phyloP scores from a whole-genome alignment of 2,113 vertebrate species.

The Lophius piscatorius region DNA sequence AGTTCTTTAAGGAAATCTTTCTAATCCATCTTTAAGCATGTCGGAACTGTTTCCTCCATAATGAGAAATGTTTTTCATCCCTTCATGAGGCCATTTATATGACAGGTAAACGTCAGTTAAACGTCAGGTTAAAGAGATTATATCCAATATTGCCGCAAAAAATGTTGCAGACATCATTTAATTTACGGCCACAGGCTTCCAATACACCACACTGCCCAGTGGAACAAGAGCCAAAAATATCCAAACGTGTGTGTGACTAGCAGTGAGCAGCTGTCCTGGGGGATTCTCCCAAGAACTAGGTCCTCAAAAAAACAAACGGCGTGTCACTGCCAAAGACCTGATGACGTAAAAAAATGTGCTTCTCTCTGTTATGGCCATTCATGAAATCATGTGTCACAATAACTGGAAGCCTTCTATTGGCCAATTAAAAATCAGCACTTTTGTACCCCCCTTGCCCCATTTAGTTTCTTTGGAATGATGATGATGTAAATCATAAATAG shows the following conservation, averaged over 20 bases:
- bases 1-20: too few species aligned
- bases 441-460: constrained; percentile 44
- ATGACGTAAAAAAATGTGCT: constrained; percentile 69
- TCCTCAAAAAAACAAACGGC: constrained; percentile 18
- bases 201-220: constrained; percentile 11
- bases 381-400: constrained; percentile 60
- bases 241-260: constrained; percentile 33
- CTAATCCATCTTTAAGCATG: too few species aligned
- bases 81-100: too few species aligned
- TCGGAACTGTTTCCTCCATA: too few species aligned
- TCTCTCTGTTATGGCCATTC: constrained; percentile 33
- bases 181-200: constrained; percentile 31
- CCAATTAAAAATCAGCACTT: constrained; percentile 61
- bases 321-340: constrained; percentile 39
- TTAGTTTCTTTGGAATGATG: constrained; percentile 59
- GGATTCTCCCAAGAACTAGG: constrained; percentile 44
- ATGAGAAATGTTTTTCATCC: too few species aligned
- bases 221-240: constrained; percentile 12
- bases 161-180: constrained; percentile 15
- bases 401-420: constrained; percentile 70
- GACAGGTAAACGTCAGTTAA: not conserved
- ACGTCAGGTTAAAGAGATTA: not conserved
- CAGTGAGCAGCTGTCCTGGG: constrained; percentile 34
- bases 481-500: constrained; percentile 62
- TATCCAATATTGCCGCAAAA: not conserved